phyloP scores from a whole-genome alignment of 2,888 invertebrate genomes.

The Himalopsyche tibetana region DNA sequence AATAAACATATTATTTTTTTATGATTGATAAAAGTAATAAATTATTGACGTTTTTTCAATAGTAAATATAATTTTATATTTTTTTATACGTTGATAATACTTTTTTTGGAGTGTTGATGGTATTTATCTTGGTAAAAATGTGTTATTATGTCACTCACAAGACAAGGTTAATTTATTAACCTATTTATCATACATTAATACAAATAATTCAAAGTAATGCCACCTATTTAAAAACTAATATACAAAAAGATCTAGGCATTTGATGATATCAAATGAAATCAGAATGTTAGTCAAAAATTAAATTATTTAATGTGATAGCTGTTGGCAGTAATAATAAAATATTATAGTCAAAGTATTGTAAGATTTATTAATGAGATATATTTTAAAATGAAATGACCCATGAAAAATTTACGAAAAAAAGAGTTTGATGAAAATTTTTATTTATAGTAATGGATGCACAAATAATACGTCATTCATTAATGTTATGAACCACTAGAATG shows the following conservation, averaged over 20 bases:
- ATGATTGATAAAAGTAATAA: too few relatives aligned
- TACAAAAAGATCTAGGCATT: too few relatives aligned
- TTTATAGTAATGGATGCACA: neutral
- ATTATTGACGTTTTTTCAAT: too few relatives aligned
- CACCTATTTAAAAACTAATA: too few relatives aligned
- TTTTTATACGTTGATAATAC: neutral
- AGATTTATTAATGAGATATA: constrained; percentile 27
- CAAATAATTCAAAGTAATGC: neutral
- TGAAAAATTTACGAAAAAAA: neutral
- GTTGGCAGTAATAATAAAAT: constrained; percentile 5
- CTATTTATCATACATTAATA: neutral
- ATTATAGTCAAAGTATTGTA: constrained; percentile 26
- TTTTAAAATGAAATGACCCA: neutral
- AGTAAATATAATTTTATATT: too few relatives aligned
- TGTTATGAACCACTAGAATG: neutral
- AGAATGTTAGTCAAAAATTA: constrained; percentile 4
- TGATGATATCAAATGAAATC: neutral
- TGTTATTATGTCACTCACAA: neutral
- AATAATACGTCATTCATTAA: constrained; percentile 42
- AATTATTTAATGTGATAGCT: neutral
- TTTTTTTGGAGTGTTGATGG: neutral
- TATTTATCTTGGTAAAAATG: neutral
- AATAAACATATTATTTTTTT: too few relatives aligned
- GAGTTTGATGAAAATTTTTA: neutral
- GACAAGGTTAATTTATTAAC: constrained; percentile 15